Evolutionary conservation across 1,140 invertebrate genomes (phyloP).

Genomic region (Drosophila athabasca): DNA sequence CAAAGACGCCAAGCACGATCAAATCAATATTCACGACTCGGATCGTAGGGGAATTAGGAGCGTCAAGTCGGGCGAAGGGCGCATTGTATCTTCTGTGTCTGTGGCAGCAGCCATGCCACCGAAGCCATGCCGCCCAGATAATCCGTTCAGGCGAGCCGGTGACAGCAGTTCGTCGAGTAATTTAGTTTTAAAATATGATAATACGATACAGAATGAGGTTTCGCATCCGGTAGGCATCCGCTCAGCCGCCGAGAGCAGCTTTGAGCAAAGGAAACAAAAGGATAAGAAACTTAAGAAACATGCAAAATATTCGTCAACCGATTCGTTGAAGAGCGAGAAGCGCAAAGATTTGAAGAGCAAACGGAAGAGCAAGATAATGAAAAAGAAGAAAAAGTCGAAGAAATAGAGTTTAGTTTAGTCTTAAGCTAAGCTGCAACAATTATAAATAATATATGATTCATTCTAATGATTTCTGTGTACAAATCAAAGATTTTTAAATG

Average conservation of each 20-base stretch:
- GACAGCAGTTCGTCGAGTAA: slow-evolving; percentile 47
- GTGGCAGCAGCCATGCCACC: slow-evolving; percentile 37
- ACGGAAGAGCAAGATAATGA: slow-evolving; percentile 67
- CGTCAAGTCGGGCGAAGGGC: slow-evolving; percentile 37
- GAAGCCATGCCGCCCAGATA: slow-evolving; percentile 51
- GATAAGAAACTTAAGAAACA: slow-evolving; percentile 67
- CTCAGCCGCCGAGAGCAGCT: slow-evolving; percentile 30
- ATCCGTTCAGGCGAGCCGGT: slow-evolving; percentile 64
- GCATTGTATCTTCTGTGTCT: slow-evolving; percentile 44
- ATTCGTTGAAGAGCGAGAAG: slow-evolving; percentile 63
- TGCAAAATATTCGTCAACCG: slow-evolving; percentile 61
- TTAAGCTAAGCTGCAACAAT: slow-evolving; percentile 33
- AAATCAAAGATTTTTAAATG: slow-evolving; percentile 53
- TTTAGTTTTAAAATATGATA: slow-evolving; percentile 57
- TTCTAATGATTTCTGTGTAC: slow-evolving; percentile 51
- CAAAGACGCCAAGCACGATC: slow-evolving; percentile 40
- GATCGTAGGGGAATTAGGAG: slow-evolving; percentile 36
- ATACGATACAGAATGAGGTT: slow-evolving; percentile 33
- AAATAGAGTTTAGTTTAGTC: slow-evolving; percentile 32
- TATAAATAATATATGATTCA: slow-evolving; percentile 24
- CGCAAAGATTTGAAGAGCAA: slow-evolving; percentile 66
- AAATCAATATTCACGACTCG: slow-evolving; percentile 41
- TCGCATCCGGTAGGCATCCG: slow-evolving; percentile 12
- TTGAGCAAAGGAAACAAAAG: slow-evolving; percentile 60
- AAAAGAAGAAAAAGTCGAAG: slow-evolving; percentile 72